Conservation (phyloP, 2,888 invertebrate genomes). For the Pandemis corylana region DNA sequence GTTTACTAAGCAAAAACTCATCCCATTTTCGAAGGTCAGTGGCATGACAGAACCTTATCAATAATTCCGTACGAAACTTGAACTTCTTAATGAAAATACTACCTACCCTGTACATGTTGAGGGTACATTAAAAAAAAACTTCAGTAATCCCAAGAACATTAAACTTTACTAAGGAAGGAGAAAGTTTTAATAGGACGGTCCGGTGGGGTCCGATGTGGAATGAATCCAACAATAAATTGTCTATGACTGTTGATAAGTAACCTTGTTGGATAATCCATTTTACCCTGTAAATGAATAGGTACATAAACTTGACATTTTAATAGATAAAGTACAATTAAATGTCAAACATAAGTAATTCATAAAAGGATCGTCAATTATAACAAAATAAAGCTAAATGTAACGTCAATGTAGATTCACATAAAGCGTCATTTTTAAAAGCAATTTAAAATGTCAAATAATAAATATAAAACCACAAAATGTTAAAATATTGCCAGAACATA, state of each 20-base stretch:
- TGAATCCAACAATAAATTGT: conserved; percentile 1
- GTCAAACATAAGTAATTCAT: no score
- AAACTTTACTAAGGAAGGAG: conserved; percentile 37
- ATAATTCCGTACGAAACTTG: conserved; percentile 21
- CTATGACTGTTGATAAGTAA: not conserved
- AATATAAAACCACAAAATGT: no score
- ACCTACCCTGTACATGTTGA: conserved; percentile 27
- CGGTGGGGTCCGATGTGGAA: conserved; percentile 3
- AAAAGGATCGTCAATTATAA: no score
- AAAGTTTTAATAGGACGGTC: conserved; percentile 40
- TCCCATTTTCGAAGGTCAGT: not conserved
- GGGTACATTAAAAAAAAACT: conserved; percentile 36
- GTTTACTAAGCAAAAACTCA: not conserved
- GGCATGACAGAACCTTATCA: conserved; percentile 19
- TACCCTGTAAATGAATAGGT: no score
- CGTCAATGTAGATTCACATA: no score
- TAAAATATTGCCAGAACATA: no score
- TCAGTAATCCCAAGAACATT: conserved; percentile 40
- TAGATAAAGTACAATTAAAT: no score
- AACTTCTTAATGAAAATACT: conserved; percentile 34
- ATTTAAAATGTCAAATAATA: no score
- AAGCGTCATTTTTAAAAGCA: no score
- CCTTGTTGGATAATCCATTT: no score
- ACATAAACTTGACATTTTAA: no score
- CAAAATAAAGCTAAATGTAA: no score